A percentile compares a stretch with the other conserved stretches of the same genome.
Conservation (phyloP, 2,113 vertebrate genomes). For the Gnathonemus echidnorhynchus region DNA sequence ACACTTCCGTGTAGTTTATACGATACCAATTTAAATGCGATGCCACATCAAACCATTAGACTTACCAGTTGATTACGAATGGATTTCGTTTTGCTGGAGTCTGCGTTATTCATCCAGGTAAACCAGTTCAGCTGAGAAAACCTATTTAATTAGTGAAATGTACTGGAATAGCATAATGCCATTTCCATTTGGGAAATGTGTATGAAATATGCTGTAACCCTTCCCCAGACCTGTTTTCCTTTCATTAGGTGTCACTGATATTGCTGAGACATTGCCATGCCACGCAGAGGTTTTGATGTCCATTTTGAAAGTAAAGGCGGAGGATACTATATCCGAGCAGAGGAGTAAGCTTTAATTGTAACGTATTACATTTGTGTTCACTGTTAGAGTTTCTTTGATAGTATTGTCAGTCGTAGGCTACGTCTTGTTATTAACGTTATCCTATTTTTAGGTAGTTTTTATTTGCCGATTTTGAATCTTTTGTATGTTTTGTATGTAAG, state of each 20-base stretch:
- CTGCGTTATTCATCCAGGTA: not conserved
- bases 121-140: not conserved
- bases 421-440: not conserved
- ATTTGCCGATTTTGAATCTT: not conserved
- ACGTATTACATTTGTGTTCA: not conserved
- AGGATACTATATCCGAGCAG: slow-evolving; percentile 53
- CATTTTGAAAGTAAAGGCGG: slow-evolving; percentile 57
- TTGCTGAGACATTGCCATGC: slow-evolving; percentile 43
- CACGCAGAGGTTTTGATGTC: slow-evolving; percentile 63
- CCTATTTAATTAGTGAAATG: not conserved
- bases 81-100: not conserved
- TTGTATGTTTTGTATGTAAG: not conserved
- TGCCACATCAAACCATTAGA: not conserved
- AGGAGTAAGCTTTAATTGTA: slow-evolving; percentile 50
- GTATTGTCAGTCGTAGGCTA: not conserved
- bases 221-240: slow-evolving; percentile 1
- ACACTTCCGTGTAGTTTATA: not conserved
- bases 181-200: not conserved
- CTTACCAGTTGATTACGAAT: not conserved
- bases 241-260: slow-evolving; percentile 16
- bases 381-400: not conserved
- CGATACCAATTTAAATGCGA: not conserved
- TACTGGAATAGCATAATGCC: not conserved
- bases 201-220: not conserved
- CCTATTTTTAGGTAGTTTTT: not conserved